A percentile compares a stretch with the other conserved stretches of the same genome.
These are phyloP conservation scores for Drosophila setifemur DNA, from an alignment of 1,140 invertebrate genomes.

Conservation along the genomic window DNA sequence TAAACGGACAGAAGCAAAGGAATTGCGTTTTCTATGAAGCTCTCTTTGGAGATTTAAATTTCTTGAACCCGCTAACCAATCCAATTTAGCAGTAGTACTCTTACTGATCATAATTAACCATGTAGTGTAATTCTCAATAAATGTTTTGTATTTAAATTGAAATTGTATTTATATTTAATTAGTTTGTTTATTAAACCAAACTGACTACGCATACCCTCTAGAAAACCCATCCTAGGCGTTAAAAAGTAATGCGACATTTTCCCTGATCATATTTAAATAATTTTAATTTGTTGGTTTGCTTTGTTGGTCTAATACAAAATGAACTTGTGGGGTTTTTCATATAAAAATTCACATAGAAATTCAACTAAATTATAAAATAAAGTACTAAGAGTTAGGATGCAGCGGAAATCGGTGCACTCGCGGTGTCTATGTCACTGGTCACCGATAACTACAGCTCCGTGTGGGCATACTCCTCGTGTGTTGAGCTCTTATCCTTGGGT, in stretches of 20 bases:
- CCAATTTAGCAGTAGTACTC: too few species aligned
- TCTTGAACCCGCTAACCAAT: too few species aligned
- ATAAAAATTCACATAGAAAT: conserved; percentile 43
- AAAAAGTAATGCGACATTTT: background rate
- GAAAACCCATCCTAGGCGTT: background rate
- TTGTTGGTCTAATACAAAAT: conserved; percentile 35
- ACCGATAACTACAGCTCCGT: conserved; percentile 63
- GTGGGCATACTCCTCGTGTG: conserved; percentile 58
- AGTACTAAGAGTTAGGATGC: conserved; percentile 42
- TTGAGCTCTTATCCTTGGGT: conserved; percentile 85
- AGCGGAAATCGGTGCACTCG: conserved; percentile 3
- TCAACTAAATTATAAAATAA: conserved; percentile 71
- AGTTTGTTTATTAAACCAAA: too few species aligned
- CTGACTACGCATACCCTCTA: too few species aligned
- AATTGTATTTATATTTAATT: too few species aligned
- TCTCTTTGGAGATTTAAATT: too few species aligned
- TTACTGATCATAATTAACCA: too few species aligned
- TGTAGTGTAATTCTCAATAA: too few species aligned
- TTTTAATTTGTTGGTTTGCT: conserved; percentile 42
- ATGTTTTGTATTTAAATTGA: too few species aligned
- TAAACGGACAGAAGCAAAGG: too few species aligned
- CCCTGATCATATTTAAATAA: conserved; percentile 24
- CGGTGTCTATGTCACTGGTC: background rate
- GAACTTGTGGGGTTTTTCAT: conserved; percentile 5
- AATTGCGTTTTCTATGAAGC: too few species aligned